Evolutionary conservation across 1,140 invertebrate genomes (phyloP), one percentile per base, ranked within the genome.

Genomic region (Drosophila suzukii): DNA sequence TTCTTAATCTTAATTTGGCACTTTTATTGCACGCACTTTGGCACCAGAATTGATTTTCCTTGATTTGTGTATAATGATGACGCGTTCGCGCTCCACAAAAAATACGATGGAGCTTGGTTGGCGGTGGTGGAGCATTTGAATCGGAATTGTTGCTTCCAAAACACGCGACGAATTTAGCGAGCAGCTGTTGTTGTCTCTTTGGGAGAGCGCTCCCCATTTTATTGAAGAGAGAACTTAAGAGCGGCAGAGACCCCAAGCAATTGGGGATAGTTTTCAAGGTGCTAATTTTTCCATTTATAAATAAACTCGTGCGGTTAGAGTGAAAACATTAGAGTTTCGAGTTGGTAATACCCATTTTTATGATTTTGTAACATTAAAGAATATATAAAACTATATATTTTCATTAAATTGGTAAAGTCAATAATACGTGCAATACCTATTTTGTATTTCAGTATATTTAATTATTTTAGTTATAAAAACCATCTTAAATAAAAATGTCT

Each of bases 81-180:
- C 58, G 51, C 59, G 39, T 34, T 41, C 44, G 57, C 63, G 46
- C 47, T 39, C 38, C 68, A 71, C 38, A 30, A 57, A 56, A 75
- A 75, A 47, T 55, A 47, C 46, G 58, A 32, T 76, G 73, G 55
- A 58, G 51, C 71, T 75, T 27, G 8, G 53, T 38, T 36, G 68
- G 71, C 51, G 53, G 62, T 56, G 46, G 67, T 63, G 66, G 44
- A 74, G 51, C 75, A 73, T 76, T 89, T 79, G 50, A 80, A 89
- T 49, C 53, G 61, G 61, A 76, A 79, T 89, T 88, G 84, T 80
- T 89, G 75, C 72, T 74, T 89, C 76, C 79, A 88, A 83, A 88
- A 79, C 73, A 83, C 60, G 80, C 79, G 67, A 74, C 59, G 49
- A 27, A 34, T 46, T 43, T 47, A 41, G 65, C 43, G 43, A 78